A percentile compares a stretch with the other conserved stretches of the same genome.
Evolutionary conservation across 2,113 vertebrate genomes (phyloP).

Genomic region (Ovis canadensis): DNA sequence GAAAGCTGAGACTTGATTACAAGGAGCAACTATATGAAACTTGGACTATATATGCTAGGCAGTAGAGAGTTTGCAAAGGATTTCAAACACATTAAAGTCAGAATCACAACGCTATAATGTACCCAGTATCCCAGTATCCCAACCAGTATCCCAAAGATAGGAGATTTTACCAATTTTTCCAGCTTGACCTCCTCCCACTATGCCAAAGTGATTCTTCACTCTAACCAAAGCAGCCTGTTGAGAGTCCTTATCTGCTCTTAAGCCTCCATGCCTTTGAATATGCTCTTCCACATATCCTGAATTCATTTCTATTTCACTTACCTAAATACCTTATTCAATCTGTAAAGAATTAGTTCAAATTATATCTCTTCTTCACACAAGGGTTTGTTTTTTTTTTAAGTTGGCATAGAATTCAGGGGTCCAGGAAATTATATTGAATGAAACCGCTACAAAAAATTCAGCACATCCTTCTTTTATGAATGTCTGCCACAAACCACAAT

Average conservation of each 20-base stretch:
- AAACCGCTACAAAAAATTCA: constrained; percentile 14
- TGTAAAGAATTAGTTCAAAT: neutral
- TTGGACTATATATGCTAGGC: neutral
- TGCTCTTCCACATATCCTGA: neutral
- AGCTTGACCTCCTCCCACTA: neutral
- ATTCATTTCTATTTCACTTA: neutral
- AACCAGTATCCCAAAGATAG: neutral
- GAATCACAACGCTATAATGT: neutral
- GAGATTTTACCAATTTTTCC: neutral
- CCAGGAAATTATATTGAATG: neutral
- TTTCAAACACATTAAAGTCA: neutral
- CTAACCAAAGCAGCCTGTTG: neutral
- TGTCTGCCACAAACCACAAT: neutral
- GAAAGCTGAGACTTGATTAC: neutral
- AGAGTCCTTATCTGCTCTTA: neutral
- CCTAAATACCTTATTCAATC: neutral
- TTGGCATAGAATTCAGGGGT: neutral
- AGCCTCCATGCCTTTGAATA: neutral
- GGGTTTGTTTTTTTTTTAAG: neutral
- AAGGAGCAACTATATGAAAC: neutral
- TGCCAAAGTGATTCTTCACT: neutral
- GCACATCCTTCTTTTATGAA: neutral
- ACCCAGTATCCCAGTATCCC: too few species aligned
- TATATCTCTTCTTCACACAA: neutral
- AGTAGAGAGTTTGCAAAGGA: neutral